These are phyloP conservation scores for Lophius americanus DNA, from an alignment of 2,797 vertebrate genomes.

Conservation along the genomic window DNA sequence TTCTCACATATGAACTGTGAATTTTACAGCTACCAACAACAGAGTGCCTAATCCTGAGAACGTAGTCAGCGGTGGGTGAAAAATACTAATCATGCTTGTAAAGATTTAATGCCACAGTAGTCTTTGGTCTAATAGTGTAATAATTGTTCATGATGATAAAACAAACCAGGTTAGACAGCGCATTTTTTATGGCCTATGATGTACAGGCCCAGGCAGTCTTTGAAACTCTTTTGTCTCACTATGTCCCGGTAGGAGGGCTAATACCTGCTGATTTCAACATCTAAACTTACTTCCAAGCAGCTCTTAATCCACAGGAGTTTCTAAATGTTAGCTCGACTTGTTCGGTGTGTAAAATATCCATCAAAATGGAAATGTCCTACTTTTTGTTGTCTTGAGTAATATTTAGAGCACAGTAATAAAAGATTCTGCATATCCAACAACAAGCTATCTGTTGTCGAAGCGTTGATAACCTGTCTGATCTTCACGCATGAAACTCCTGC, in stretches of 20 bases:
- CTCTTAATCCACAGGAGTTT: conserved; percentile 23
- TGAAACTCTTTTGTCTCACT: conserved; percentile 18
- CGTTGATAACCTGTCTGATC: neutral
- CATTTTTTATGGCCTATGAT: neutral
- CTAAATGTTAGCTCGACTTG: conserved; percentile 50
- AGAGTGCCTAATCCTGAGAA: neutral
- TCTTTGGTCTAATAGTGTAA: conserved; percentile 7
- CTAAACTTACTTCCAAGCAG: conserved; percentile 30
- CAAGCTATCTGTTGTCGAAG: conserved; percentile 15
- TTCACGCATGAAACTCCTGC: neutral
- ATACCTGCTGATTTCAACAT: conserved; percentile 22
- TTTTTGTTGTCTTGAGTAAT: conserved; percentile 24
- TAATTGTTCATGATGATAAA: neutral
- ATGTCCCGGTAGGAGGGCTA: conserved; percentile 6
- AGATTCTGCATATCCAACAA: conserved; percentile 3
- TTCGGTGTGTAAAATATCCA: conserved; percentile 22
- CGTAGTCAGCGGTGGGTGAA: neutral
- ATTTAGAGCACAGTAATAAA: conserved; percentile 5
- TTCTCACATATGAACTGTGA: conserved; percentile 18
- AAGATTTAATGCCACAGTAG: neutral
- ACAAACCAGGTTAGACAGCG: neutral
- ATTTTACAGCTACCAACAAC: conserved; percentile 14
- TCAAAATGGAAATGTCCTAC: conserved; percentile 36
- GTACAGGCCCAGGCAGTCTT: conserved; percentile 1
- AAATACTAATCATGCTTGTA: conserved; percentile 4